Evolutionary conservation across 2,797 vertebrate genomes (phyloP).

Genomic region (Micropoecilia bifurca): DNA sequence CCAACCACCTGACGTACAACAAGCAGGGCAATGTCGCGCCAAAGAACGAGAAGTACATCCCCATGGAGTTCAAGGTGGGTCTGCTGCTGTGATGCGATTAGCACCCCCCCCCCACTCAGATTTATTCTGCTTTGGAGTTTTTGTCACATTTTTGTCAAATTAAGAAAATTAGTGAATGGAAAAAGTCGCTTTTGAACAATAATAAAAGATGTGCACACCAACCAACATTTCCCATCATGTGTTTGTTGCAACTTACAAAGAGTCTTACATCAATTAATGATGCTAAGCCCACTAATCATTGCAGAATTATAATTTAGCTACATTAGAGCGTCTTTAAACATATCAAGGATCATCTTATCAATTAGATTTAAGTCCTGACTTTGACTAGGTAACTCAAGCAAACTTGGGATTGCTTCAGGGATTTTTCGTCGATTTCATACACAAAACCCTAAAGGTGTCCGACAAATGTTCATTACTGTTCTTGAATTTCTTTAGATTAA

Average conservation of each 20-base stretch:
- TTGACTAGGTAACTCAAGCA: neutral
- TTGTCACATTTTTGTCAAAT: neutral
- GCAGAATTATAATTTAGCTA: neutral
- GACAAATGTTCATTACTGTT: neutral
- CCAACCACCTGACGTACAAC: slow-evolving; percentile 95
- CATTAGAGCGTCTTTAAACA: neutral
- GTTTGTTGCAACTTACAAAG: neutral
- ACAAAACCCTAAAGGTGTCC: neutral
- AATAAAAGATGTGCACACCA: neutral
- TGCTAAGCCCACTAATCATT: neutral
- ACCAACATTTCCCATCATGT: neutral
- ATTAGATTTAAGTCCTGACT: neutral
- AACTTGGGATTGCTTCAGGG: neutral
- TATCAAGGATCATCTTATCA: neutral
- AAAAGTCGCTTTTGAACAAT: neutral
- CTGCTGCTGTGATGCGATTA: neutral
- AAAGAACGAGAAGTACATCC: slow-evolving; percentile 96
- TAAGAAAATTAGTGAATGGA: neutral
- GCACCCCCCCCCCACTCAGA: neutral
- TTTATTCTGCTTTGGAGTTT: neutral
- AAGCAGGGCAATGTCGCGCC: slow-evolving; percentile 87
- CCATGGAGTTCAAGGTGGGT: slow-evolving; percentile 97
- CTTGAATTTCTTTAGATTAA: neutral
- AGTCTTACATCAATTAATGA: neutral
- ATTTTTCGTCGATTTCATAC: no score